Evolutionary conservation across 2,888 invertebrate species (phyloP), one percentile per base, ranked within the genome.

Genomic region (Acleris sparsana): DNA sequence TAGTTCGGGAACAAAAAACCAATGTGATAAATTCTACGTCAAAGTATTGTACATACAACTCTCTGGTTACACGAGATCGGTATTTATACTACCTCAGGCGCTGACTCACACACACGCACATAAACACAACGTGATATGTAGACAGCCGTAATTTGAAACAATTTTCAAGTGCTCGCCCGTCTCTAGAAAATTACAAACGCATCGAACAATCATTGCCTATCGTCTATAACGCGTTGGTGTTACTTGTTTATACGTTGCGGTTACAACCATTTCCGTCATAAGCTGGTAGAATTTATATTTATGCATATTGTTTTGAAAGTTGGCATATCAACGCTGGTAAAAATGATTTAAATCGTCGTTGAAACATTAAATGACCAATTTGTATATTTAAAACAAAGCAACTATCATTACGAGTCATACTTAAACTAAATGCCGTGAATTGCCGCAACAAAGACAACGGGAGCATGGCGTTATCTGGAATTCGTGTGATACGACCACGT

Each of bases 401-500:
- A 5, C n/a, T 67, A 70, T 33, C 18, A 64, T 70, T 70, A 33
- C 9, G 13, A 72, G 52, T 44, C 57, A 9, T 18, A 46, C 56
- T 20, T 56, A 46, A 29, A 73, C 75, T 74, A 78, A 80, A 78
- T 75, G 79, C 80, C 79, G 81, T 79, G 80, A 83, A 84, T 83
- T 80, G 78, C 79, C 79, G 76, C 74, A 76, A 78, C 77, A 79
- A 76, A 76, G 80, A 76, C 80, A 80, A 82, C 75, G 76, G 80
- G 75, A 80, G 80, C 77, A 72, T 71, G 70, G 75, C 74, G 83
- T 79, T 86, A 86, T 85, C 84, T 79, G 82, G 82, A 84, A 86
- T 82, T 84, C 79, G 79, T 79, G 78, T 81, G 83, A 85, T 86
- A 84, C 88, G 81, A 85, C 83, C 87, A 86, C 85, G 85, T 86